Evolutionary conservation across 2,113 vertebrate genomes (phyloP).

Genomic region (Petroica traversi): DNA sequence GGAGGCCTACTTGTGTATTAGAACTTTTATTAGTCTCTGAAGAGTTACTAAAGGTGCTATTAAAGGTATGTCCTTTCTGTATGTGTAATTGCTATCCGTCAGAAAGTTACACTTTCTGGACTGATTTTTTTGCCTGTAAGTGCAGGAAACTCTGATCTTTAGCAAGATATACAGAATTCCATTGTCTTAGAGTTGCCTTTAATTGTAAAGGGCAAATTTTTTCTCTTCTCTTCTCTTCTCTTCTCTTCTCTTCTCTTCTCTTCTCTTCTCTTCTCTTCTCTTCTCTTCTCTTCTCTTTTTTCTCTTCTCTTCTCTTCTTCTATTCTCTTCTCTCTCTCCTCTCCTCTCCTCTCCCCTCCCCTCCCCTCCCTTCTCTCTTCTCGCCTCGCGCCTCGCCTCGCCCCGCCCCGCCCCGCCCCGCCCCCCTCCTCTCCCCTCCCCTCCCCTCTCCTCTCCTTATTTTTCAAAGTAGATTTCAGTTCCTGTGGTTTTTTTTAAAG

Average conservation of each 20-base stretch:
- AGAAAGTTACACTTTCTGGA: neutral
- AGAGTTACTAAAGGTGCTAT: neutral
- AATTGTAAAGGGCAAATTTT: neutral
- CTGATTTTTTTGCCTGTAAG: neutral
- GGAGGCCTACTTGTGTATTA: neutral
- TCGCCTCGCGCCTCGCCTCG: too few relatives aligned
- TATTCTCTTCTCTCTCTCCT: too few relatives aligned
- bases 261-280: neutral
- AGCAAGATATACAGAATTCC: neutral
- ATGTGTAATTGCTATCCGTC: neutral
- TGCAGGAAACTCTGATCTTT: neutral
- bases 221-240: fast-evolving
- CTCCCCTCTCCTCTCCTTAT: too few relatives aligned
- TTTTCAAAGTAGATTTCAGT: too few relatives aligned
- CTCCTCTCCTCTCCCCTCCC: too few relatives aligned
- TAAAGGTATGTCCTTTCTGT: neutral
- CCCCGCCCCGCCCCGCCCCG: too few relatives aligned
- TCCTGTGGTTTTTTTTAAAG: too few relatives aligned
- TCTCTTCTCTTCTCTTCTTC: too few relatives aligned
- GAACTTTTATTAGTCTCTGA: neutral
- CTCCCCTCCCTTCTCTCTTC: too few relatives aligned
- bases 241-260: too few relatives aligned
- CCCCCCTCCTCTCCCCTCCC: too few relatives aligned
- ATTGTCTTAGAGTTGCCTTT: neutral
- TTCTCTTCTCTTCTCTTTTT: neutral